Percentiles rank a stretch among this genome's conserved stretches.
These are phyloP conservation scores for Benthosema pterotum DNA, from an alignment of 2,797 vertebrate species.

Conservation along the genomic window DNA sequence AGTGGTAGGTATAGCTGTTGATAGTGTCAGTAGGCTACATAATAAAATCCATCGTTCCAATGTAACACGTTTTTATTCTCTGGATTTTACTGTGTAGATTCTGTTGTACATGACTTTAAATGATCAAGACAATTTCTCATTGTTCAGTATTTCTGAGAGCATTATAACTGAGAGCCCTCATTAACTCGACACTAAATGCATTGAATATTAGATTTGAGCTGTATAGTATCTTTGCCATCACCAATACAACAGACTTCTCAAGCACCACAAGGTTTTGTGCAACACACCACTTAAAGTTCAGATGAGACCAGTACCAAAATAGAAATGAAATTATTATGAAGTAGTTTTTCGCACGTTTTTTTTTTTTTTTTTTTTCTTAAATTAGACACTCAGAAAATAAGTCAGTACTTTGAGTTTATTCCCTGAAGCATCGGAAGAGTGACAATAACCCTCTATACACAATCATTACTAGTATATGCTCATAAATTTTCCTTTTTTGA, in stretches of 20 bases:
- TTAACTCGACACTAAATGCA: conserved; percentile 65
- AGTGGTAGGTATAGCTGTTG: too few relatives aligned
- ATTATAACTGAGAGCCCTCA: too few relatives aligned
- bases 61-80: too few relatives aligned
- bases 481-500: conserved; percentile 1
- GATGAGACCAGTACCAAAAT: conserved; percentile 32
- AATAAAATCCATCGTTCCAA: too few relatives aligned
- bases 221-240: conserved; percentile 35
- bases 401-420: conserved; percentile 43
- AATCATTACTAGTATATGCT: conserved; percentile 12
- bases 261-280: conserved; percentile 32
- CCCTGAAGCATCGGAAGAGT: conserved; percentile 58
- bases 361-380: conserved; percentile 48
- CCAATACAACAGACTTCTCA: conserved; percentile 48
- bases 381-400: conserved; percentile 39
- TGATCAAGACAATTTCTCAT: too few relatives aligned
- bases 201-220: conserved; percentile 34
- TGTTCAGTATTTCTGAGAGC: too few relatives aligned
- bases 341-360: too few relatives aligned
- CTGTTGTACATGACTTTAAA: too few relatives aligned
- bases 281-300: conserved; percentile 25
- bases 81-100: too few relatives aligned
- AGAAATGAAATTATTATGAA: conserved; percentile 30
- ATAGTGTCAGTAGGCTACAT: too few relatives aligned
- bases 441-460: conserved; percentile 28